Evolutionary conservation across 2,888 invertebrate genomes (phyloP).

Genomic region (Troilus luridus): DNA sequence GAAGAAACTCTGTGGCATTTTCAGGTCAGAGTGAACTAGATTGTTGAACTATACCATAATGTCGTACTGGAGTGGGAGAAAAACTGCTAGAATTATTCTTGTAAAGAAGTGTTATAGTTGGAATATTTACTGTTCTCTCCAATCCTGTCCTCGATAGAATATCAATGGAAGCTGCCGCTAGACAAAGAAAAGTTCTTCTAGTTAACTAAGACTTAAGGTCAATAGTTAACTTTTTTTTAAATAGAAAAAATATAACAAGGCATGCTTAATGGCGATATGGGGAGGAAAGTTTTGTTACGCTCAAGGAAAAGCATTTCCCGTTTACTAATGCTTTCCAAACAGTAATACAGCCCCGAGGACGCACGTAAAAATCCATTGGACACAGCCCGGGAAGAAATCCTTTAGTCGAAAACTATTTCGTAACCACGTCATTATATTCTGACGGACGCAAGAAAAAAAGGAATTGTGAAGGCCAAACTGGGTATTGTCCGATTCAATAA

Average conservation of each 20-base stretch:
- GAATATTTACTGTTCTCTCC: too few relatives aligned
- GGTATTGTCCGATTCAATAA: background rate
- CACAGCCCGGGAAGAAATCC: conserved; percentile 25
- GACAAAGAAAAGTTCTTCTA: too few relatives aligned
- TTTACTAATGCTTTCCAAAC: conserved; percentile 42
- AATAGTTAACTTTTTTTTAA: background rate
- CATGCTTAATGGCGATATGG: background rate
- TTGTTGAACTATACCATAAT: too few relatives aligned
- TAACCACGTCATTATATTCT: conserved; percentile 35
- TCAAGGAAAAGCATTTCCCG: conserved; percentile 23
- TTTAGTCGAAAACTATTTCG: conserved; percentile 35
- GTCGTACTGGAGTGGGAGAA: too few relatives aligned
- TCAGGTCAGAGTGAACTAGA: too few relatives aligned
- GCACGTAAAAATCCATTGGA: conserved; percentile 38
- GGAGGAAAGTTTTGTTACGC: background rate
- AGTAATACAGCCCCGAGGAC: conserved; percentile 21
- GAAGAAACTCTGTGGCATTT: too few relatives aligned
- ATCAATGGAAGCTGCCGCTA: too few relatives aligned
- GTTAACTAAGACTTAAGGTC: too few relatives aligned
- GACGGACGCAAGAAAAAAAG: conserved; percentile 41
- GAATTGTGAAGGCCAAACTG: background rate
- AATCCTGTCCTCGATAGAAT: too few relatives aligned
- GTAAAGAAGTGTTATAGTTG: too few relatives aligned
- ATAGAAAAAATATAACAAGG: background rate
- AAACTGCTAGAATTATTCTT: too few relatives aligned